These are phyloP conservation scores for Crotophaga sulcirostris DNA, from an alignment of 2,113 vertebrate genomes.

Conservation along the genomic window DNA sequence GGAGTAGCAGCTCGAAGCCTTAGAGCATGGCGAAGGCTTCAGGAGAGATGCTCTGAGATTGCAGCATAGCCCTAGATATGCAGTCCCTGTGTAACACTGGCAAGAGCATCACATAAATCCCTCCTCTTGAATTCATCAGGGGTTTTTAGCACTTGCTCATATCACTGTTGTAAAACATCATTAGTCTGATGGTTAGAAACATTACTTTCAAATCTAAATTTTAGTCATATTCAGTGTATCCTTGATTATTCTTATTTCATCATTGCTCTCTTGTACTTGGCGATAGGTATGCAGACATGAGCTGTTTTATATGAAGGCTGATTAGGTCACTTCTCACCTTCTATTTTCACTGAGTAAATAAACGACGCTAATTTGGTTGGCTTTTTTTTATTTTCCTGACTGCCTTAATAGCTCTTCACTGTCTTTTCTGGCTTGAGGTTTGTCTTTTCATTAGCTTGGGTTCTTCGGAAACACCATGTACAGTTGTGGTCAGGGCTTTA, in stretches of 20 bases:
- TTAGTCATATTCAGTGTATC: rapidly evolving
- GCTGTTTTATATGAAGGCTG: background rate
- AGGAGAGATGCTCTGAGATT: background rate
- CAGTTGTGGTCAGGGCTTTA: background rate
- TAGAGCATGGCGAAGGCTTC: background rate
- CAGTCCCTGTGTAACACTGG: background rate
- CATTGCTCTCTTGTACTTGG: rapidly evolving
- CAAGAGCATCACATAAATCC: background rate
- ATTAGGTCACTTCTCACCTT: background rate
- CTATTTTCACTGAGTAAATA: rapidly evolving
- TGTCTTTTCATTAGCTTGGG: background rate
- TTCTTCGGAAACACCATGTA: background rate
- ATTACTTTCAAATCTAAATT: background rate
- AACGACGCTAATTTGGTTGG: background rate
- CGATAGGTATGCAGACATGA: background rate
- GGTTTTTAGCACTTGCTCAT: background rate
- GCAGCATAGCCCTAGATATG: rapidly evolving
- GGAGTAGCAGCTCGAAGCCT: background rate
- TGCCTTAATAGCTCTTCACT: background rate
- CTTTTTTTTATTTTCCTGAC: background rate
- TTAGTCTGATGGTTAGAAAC: background rate
- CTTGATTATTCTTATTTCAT: background rate
- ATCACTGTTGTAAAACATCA: background rate
- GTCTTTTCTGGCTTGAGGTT: background rate
- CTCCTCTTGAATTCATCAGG: background rate